Percentiles rank a stretch among this genome's conserved stretches.
Conservation (phyloP, 2,113 vertebrate genomes). For the Donacobius atricapilla region DNA sequence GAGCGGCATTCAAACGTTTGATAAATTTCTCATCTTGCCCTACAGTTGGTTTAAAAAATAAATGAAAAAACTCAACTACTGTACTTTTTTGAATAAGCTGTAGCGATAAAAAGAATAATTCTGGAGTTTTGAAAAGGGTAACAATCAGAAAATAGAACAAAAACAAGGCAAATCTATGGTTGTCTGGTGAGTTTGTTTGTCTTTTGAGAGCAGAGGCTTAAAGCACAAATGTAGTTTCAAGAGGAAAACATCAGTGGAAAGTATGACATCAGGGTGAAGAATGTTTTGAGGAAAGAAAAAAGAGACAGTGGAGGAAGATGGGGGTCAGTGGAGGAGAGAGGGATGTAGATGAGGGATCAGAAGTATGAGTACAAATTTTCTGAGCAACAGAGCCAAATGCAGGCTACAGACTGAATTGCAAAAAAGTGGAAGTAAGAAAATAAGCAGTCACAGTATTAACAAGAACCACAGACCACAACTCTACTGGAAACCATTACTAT, state of each 20-base stretch:
- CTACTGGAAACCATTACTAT: not conserved
- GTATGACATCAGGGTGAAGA: not conserved
- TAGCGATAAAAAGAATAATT: not conserved
- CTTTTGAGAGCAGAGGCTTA: not conserved
- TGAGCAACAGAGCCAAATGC: not conserved
- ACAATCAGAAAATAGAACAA: not conserved
- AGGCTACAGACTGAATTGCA: not conserved
- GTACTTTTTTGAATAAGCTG: not conserved
- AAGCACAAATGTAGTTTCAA: not conserved
- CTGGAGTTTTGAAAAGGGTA: not conserved
- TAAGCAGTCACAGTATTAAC: not conserved
- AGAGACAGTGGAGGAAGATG: not conserved
- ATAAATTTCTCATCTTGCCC: not conserved
- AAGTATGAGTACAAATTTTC: not conserved
- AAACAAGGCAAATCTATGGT: not conserved
- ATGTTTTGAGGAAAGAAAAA: not conserved
- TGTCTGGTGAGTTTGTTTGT: not conserved
- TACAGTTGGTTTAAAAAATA: not conserved
- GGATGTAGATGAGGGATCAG: not conserved
- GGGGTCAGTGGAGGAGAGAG: not conserved
- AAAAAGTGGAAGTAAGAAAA: not conserved
- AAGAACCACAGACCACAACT: not conserved
- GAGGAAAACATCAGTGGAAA: not conserved
- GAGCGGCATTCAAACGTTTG: not conserved
- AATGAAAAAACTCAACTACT: rapidly evolving